Conservation (phyloP, 2,797 vertebrate genomes). For the Gastrophryne carolinensis region DNA sequence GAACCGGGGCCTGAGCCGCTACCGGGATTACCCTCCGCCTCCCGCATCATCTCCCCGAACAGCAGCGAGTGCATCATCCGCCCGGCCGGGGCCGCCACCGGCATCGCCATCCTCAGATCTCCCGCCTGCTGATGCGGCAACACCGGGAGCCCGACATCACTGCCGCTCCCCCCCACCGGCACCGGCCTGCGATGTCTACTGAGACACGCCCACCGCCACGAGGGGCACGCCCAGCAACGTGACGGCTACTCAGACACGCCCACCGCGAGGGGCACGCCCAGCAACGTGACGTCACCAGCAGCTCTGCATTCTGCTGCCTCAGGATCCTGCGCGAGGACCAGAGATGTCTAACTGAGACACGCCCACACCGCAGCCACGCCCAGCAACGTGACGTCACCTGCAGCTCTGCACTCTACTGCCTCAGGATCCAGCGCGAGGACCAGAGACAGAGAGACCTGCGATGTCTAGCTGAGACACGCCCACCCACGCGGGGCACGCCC, state of each 20-base stretch:
- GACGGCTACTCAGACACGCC: not conserved
- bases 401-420: too few species aligned
- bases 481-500: too few species aligned
- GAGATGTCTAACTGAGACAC: too few species aligned
- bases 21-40: constrained; percentile 55
- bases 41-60: constrained; percentile 75
- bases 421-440: too few species aligned
- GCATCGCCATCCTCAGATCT: not conserved
- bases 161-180: not conserved
- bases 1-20: constrained; percentile 56
- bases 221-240: constrained; percentile 19
- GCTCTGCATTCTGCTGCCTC: too few species aligned
- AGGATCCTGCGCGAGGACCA: too few species aligned
- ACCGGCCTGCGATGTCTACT: constrained; percentile 3
- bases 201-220: not conserved
- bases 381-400: too few species aligned
- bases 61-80: constrained; percentile 79
- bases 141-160: constrained; percentile 10
- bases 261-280: constrained; percentile 1
- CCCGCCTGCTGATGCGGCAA: not conserved
- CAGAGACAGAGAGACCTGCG: too few species aligned
- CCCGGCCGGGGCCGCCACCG: too few species aligned
- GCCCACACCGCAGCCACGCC: too few species aligned
- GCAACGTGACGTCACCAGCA: not conserved
- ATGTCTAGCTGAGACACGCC: too few species aligned